Evolutionary conservation across 2,888 invertebrate species (phyloP).

Genomic region (Tridacna crocea): DNA sequence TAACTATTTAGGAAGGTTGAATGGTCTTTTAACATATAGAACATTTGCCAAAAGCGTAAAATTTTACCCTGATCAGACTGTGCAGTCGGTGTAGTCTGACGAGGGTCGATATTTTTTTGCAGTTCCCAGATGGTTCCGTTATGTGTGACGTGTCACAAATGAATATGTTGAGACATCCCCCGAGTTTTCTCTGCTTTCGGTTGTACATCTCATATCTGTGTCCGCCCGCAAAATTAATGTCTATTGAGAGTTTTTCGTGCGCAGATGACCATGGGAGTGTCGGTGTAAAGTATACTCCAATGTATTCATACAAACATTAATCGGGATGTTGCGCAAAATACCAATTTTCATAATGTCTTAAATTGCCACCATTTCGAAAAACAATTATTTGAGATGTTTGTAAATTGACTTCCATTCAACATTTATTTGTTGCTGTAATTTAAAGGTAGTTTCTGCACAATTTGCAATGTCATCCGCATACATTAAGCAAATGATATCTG

Average conservation of each 20-base stretch:
- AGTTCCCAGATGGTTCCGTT: no score
- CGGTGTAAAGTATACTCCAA: slow-evolving; percentile 22
- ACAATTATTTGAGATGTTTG: slow-evolving; percentile 5
- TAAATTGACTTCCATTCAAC: slow-evolving; percentile 11
- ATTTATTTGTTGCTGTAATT: slow-evolving; percentile 18
- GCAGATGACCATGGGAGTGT: not conserved
- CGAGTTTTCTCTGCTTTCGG: no score
- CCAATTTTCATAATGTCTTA: slow-evolving; percentile 22
- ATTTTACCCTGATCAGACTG: no score
- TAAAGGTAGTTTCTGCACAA: slow-evolving; percentile 12
- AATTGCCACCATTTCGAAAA: not conserved
- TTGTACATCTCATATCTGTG: no score
- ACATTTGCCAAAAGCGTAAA: no score
- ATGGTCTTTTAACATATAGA: no score
- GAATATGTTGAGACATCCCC: no score
- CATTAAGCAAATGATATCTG: slow-evolving; percentile 10
- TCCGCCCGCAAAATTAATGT: no score
- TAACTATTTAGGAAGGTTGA: no score
- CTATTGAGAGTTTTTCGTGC: slow-evolving; percentile 8
- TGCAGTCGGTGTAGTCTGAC: no score
- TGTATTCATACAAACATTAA: slow-evolving; percentile 21
- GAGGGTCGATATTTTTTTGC: no score
- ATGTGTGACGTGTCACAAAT: no score
- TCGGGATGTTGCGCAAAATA: not conserved
- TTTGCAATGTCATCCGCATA: slow-evolving; percentile 14